phyloP scores from a whole-genome alignment of 1,140 invertebrate genomes.

The Helicoverpa armigera region DNA sequence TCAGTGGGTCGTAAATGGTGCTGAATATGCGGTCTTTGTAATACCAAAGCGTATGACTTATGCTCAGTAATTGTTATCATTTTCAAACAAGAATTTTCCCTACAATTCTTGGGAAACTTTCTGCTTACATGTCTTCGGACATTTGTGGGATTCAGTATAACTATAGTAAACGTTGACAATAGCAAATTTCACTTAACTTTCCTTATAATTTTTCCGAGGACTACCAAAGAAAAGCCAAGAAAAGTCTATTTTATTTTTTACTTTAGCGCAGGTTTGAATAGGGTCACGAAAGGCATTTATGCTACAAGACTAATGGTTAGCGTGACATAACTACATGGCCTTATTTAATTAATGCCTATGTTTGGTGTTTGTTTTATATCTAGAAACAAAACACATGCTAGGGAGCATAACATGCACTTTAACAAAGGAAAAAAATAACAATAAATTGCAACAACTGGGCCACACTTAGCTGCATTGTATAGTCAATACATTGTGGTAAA shows the following conservation, averaged over 20 bases:
- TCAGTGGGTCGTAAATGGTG: slow-evolving; percentile 38
- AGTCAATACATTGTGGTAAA: not conserved
- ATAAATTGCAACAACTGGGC: not conserved
- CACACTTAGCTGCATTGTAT: slow-evolving; percentile 13
- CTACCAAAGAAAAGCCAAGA: no score
- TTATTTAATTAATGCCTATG: slow-evolving; percentile 43
- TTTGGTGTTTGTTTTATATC: slow-evolving; percentile 36
- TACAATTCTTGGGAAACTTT: not conserved
- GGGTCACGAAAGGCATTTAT: slow-evolving; percentile 62
- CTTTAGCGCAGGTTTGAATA: not conserved
- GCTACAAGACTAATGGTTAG: slow-evolving; percentile 62
- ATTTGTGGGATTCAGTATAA: not conserved
- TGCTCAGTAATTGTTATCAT: not conserved
- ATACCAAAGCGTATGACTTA: slow-evolving; percentile 18
- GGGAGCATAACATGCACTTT: slow-evolving; percentile 13
- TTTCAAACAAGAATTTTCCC: not conserved
- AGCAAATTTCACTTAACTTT: no score
- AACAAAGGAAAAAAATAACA: slow-evolving; percentile 18
- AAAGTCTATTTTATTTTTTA: no score
- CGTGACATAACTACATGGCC: slow-evolving; percentile 58
- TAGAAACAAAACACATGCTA: slow-evolving; percentile 23
- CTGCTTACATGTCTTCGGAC: not conserved
- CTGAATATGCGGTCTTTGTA: slow-evolving; percentile 39
- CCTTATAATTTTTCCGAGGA: no score
- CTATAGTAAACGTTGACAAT: not conserved